Percentiles rank a stretch among this genome's conserved stretches.
Conservation (phyloP, 2,797 vertebrate species). For the Hyperoplus lanceolatus region DNA sequence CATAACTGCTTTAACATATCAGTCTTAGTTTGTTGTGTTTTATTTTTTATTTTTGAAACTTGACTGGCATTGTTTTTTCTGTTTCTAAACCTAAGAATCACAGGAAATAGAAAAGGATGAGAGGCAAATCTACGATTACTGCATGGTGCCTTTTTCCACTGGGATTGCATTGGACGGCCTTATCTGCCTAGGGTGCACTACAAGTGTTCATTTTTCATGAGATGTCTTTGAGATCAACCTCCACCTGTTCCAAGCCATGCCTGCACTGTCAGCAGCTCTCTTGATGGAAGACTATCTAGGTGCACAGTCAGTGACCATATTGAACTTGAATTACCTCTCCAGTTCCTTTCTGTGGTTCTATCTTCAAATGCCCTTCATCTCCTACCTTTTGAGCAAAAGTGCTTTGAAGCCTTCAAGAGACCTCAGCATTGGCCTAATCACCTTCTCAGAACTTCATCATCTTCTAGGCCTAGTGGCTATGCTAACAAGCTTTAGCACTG, state of each 20-base stretch:
- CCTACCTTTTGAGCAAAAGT: constrained; percentile 57
- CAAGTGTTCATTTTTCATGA: constrained; percentile 55
- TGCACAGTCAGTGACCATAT: constrained; percentile 63
- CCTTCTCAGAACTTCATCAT: constrained; percentile 80
- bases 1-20: constrained; percentile 2
- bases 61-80: constrained; percentile 1
- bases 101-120: not conserved
- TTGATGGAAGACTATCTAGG: constrained; percentile 71
- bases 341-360: constrained; percentile 38
- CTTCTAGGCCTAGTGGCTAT: constrained; percentile 78
- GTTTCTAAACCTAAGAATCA: constrained; percentile 5
- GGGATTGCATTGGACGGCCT: constrained; percentile 16
- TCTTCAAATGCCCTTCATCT: constrained; percentile 57
- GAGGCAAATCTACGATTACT: constrained; percentile 1
- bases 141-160: constrained; percentile 1
- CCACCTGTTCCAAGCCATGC: constrained; percentile 45
- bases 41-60: constrained; percentile 4
- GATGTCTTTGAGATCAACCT: constrained; percentile 60
- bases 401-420: constrained; percentile 62
- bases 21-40: not conserved
- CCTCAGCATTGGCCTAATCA: constrained; percentile 75
- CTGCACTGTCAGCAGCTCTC: constrained; percentile 52
- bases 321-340: constrained; percentile 65
- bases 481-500: constrained; percentile 74
- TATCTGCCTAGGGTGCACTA: constrained; percentile 30